Conservation (phyloP, 2,113 vertebrate species). For the Colaptes auratus region DNA sequence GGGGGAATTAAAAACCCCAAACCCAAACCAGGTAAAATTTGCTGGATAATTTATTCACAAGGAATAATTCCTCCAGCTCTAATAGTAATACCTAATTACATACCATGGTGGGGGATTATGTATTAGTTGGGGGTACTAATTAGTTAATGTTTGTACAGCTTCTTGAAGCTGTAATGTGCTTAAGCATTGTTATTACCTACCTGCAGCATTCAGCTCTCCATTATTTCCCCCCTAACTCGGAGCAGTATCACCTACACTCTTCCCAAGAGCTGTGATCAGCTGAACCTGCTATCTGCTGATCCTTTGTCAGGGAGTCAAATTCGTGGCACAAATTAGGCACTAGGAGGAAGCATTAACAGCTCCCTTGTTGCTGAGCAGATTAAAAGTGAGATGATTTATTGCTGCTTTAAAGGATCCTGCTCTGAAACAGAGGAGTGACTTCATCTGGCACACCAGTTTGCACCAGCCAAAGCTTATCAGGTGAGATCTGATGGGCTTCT, state of each 20-base stretch:
- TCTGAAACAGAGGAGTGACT: not conserved
- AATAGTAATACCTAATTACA: constrained; percentile 66
- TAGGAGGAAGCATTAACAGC: not conserved
- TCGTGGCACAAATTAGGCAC: not conserved
- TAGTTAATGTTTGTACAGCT: constrained; percentile 74
- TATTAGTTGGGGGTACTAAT: constrained; percentile 67
- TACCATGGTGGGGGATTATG: constrained; percentile 31
- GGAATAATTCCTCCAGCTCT: constrained; percentile 43
- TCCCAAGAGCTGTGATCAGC: not conserved
- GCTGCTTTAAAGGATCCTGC: not conserved
- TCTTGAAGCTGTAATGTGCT: constrained; percentile 38
- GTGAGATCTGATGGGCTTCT: not conserved
- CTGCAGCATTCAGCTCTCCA: not conserved
- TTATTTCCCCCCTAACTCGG: constrained; percentile 7
- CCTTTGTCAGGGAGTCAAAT: not conserved
- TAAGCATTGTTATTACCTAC: constrained; percentile 57
- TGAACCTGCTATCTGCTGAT: not conserved
- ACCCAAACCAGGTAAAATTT: not conserved
- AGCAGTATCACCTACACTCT: constrained; percentile 17
- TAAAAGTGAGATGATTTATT: not conserved
- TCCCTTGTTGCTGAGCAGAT: not conserved
- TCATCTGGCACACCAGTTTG: accelerated
- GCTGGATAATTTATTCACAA: constrained; percentile 42
- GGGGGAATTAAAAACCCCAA: not conserved
- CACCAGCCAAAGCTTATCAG: not conserved